Percentiles rank a stretch among this genome's conserved stretches.
Conservation (phyloP, 2,888 invertebrate genomes). For the Himalopsyche kuldschensis region DNA sequence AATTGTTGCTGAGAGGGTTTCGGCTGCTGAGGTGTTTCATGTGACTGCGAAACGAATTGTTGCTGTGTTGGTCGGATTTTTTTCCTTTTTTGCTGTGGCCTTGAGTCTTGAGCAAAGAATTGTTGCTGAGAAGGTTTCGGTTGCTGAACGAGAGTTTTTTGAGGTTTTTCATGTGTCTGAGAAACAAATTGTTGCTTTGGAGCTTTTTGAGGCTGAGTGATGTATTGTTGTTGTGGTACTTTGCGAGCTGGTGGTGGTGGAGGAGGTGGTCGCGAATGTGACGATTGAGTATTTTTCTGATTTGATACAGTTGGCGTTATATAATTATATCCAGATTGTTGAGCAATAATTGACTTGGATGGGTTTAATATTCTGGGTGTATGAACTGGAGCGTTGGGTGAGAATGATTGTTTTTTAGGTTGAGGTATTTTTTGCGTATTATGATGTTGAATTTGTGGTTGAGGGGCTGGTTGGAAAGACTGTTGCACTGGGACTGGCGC, state of each 20-base stretch:
- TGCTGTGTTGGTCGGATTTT: too few relatives aligned
- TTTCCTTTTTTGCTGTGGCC: too few relatives aligned
- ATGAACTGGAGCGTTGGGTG: background rate
- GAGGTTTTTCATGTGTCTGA: background rate
- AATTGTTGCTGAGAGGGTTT: background rate
- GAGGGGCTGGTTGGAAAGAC: background rate
- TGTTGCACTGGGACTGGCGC: background rate
- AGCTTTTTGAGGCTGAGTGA: background rate
- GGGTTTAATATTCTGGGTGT: background rate
- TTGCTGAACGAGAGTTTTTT: background rate
- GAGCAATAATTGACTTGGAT: background rate
- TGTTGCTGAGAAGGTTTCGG: background rate
- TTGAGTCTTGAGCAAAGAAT: too few relatives aligned
- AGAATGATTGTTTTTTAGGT: background rate
- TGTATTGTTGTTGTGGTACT: background rate
- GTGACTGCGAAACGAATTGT: too few relatives aligned
- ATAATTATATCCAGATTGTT: background rate
- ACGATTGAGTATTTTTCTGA: background rate
- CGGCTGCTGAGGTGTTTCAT: too few relatives aligned
- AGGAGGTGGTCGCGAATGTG: background rate
- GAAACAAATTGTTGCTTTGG: background rate
- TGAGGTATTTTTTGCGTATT: background rate
- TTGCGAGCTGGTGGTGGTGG: background rate
- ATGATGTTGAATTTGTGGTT: background rate
- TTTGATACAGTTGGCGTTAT: background rate